A percentile compares a stretch with the other conserved stretches of the same genome.
Conservation (phyloP, 2,888 invertebrate genomes). For the Germaria angustata region DNA sequence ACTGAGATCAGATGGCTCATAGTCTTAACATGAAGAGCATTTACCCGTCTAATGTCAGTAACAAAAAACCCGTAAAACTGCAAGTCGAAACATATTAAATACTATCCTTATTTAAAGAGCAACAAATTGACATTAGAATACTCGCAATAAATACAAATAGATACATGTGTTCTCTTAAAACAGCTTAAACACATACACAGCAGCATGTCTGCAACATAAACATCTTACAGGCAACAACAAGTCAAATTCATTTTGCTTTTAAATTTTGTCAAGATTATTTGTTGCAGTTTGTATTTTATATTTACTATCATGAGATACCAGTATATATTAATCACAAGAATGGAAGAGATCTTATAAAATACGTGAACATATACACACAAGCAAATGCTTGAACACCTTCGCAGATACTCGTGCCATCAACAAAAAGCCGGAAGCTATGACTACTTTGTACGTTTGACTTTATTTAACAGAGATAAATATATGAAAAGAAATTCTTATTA, state of each 20-base stretch:
- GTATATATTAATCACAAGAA: background rate
- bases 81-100: no score
- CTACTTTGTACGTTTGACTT: slow-evolving; percentile 21
- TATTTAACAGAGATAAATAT: slow-evolving; percentile 49
- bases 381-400: no score
- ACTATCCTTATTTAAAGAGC: no score
- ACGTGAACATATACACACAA: background rate
- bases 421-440: slow-evolving; percentile 12
- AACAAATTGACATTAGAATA: no score
- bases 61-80: no score
- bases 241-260: background rate
- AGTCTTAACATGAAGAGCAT: no score
- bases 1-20: no score
- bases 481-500: slow-evolving; percentile 28
- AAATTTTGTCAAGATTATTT: background rate
- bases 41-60: no score
- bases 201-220: background rate
- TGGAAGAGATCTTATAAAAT: background rate
- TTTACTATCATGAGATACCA: background rate
- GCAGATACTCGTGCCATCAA: no score
- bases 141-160: no score
- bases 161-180: no score
- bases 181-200: no score
- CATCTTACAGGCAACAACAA: background rate
- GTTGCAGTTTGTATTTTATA: background rate